These are phyloP conservation scores for Lasioglossum baleicum DNA, from an alignment of 1,140 invertebrate genomes.

Conservation along the genomic window DNA sequence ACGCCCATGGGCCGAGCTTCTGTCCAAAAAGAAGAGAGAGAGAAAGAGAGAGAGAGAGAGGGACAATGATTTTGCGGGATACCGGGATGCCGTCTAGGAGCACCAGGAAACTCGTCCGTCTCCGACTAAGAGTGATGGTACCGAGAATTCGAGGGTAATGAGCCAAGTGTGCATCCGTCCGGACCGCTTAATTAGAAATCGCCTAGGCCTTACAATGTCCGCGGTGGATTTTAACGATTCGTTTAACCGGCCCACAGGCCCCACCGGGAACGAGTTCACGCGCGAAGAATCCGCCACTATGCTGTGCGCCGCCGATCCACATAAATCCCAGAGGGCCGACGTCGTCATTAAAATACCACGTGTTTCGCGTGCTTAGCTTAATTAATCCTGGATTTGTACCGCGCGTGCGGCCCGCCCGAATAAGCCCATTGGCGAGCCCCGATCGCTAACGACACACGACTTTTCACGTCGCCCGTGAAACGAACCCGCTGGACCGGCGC, in stretches of 20 bases:
- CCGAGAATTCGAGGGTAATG: conserved; percentile 36
- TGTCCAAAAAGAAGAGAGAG: not conserved
- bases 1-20: conserved; percentile 5
- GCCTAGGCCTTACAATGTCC: conserved; percentile 16
- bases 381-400: conserved; percentile 29
- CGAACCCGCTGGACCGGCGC: not conserved
- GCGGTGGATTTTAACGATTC: conserved; percentile 26
- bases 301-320: not conserved
- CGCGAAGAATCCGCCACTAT: conserved; percentile 5
- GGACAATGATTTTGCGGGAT: not conserved
- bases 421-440: not conserved
- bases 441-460: conserved; percentile 19
- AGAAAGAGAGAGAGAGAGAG: too few relatives aligned
- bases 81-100: too few relatives aligned
- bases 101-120: not conserved
- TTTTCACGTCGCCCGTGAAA: not conserved
- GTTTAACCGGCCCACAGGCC: conserved; percentile 13
- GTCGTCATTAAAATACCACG: conserved; percentile 46
- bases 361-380: conserved; percentile 20
- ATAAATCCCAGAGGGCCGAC: conserved; percentile 25
- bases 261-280: not conserved
- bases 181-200: conserved; percentile 54
- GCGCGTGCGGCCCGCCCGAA: not conserved
- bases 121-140: conserved; percentile 17
- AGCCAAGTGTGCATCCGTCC: conserved; percentile 29